Base-by-base conservation (phyloP, 2,113 vertebrate species). In the Elgaria multicarinata region DNA sequence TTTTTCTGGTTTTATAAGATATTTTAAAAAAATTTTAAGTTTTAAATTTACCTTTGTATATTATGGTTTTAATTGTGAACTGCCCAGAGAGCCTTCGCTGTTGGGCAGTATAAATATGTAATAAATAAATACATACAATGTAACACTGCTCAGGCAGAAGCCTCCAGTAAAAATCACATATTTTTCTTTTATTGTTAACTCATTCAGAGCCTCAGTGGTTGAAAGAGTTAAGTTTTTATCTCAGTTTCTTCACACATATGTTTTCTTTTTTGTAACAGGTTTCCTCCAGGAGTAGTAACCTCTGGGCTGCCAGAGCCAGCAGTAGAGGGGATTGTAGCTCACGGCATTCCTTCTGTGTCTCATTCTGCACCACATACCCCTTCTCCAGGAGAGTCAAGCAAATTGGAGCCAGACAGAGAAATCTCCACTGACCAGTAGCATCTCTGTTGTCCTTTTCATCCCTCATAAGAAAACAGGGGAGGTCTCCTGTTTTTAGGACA, bases 321-420 rank as follows among this genome's bases (percentile, higher is more conserved):
- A 55, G 98, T 97, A 90, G 98, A 99, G 95, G 98, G 98, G 93
- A 97, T 99, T 85, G 98, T 98, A 96, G 90, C 97, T 90, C 97
- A 98, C 74, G 96, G 97, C 53, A 98, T 99, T 75, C 96, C 98
- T 94, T 97, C 98, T 0, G 97, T 98, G 91, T 97, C 98, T 92
- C 98, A 98, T 92, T 92, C 96, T 91, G 93, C 96, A 86, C 96
- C 96, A 0, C 95, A 94, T 89, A 97, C 98, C 94, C 98, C 98
- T 53, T 98, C 98, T 81, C 98, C 98, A 9, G 98, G 98, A 96
- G 98, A 98, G 90, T 97, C 98, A 3, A 97, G 97, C 91, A 98
- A 98, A 97, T 97, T 98, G 74, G 98, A 99, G 96, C 97, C 98
- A 90, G 98, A 99, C 98, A 98, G 98, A 98, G 98, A 99, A 96